Base-by-base conservation (phyloP, 2,888 invertebrate genomes). In the Halictus ligatus region DNA sequence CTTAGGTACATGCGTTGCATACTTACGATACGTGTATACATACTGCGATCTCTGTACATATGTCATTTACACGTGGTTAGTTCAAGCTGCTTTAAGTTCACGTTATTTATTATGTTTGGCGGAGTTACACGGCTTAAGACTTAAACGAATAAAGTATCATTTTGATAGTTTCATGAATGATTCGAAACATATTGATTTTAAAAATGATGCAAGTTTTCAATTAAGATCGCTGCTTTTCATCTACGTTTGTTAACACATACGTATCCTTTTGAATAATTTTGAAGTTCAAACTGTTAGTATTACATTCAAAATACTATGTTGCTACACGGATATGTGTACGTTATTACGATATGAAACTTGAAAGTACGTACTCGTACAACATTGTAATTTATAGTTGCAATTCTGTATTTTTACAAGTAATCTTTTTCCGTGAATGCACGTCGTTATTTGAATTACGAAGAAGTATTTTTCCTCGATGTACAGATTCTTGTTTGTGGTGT, bases 61-160 rank as follows among this genome's bases (percentile, higher is more conserved):
- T 67, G 81, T 81, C 82, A 86, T 67, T 75, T 72, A 87, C 91
- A 90, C 88, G 91, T 91, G 90, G 88, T 50, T 54, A 48, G 29
- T 21, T 35, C 43, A 48, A 58, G 54, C n/a, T 29, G 35, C 4
- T 4, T 13, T n/a, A 25, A 21, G 13, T 29, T 40, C 12, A 13
- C 6, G 10, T 21, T 15, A 35, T 21, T 15, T 43, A 8, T 12
- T 75, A 6, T 29, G 25, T 29, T 64, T 64, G 25, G 12, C 13
- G 0, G 6, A 15, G 7, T 67, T 35, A 25, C 13, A 60, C 12
- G 35, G 35, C 35, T 35, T 35, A 35, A 35, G 35, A 35, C 35
- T 35, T 35, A 35, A 35, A 35, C 35, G 5, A 35, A 35, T n/a
- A 46, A 43, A 6, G 8, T n/a, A 54, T 4, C 8, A 18, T 50